Conservation (phyloP, 2,113 vertebrate genomes). For the Lutjanus erythropterus region DNA sequence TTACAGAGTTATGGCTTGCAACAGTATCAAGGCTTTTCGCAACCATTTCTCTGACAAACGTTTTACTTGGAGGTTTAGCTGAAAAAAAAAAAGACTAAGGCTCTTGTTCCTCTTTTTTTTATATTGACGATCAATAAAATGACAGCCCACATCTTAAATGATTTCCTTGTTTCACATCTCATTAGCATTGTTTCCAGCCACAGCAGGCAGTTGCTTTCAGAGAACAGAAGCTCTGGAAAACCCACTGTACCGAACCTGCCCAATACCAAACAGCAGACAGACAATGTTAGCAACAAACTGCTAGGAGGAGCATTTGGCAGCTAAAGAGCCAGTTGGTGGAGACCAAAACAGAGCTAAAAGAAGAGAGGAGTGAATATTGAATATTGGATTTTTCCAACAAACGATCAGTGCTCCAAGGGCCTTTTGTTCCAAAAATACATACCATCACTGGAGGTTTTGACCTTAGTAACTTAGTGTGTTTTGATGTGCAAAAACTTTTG, state of each 20-base stretch:
- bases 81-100: not conserved
- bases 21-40: not conserved
- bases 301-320: not conserved
- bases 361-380: not conserved
- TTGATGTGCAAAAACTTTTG: no score
- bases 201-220: not conserved
- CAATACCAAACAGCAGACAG: not conserved
- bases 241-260: not conserved
- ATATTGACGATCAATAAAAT: no score
- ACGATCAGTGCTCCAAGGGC: no score
- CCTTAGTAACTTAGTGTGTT: no score
- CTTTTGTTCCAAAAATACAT: no score
- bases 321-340: not conserved
- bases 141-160: no score
- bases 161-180: no score
- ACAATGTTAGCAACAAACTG: not conserved
- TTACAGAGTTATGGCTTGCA: not conserved
- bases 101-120: not conserved
- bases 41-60: not conserved
- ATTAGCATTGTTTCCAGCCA: constrained; percentile 1
- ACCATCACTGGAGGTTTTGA: no score
- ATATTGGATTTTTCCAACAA: no score
- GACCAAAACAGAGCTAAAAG: not conserved
- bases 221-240: not conserved
- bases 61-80: not conserved